These are phyloP conservation scores for Metellina segmentata DNA, from an alignment of 2,888 invertebrate species.

Conservation along the genomic window DNA sequence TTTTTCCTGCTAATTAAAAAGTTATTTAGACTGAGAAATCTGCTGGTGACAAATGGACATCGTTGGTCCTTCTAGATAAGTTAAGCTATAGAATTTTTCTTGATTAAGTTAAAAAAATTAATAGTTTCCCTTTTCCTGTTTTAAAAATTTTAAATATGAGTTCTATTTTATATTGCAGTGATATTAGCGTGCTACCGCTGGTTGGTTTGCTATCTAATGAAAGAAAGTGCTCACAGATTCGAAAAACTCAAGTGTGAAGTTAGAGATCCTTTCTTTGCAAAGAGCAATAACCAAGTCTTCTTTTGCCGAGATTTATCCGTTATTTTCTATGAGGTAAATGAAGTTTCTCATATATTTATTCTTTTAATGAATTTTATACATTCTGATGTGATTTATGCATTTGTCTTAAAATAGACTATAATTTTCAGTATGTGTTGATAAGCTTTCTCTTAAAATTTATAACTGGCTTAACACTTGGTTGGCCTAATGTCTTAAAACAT, in stretches of 20 bases:
- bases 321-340: slow-evolving; percentile 80
- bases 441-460: neutral
- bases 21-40: too few relatives aligned
- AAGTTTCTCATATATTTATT: neutral
- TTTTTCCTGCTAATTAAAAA: too few relatives aligned
- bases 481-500: too few relatives aligned
- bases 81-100: too few relatives aligned
- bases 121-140: too few relatives aligned
- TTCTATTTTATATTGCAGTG: slow-evolving; percentile 45
- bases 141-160: neutral
- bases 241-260: slow-evolving; percentile 41
- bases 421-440: neutral
- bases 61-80: too few relatives aligned
- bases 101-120: too few relatives aligned
- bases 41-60: too few relatives aligned
- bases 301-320: slow-evolving; percentile 81
- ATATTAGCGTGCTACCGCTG: slow-evolving; percentile 75
- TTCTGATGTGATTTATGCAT: neutral
- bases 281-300: slow-evolving; percentile 82
- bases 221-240: slow-evolving; percentile 61
- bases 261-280: slow-evolving; percentile 80
- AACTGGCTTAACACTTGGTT: too few relatives aligned
- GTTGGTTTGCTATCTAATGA: slow-evolving; percentile 77
- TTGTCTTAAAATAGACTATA: neutral
- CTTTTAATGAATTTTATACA: neutral